These are phyloP conservation scores for Pachydiplax longipennis DNA, from an alignment of 2,888 invertebrate genomes.

Conservation along the genomic window DNA sequence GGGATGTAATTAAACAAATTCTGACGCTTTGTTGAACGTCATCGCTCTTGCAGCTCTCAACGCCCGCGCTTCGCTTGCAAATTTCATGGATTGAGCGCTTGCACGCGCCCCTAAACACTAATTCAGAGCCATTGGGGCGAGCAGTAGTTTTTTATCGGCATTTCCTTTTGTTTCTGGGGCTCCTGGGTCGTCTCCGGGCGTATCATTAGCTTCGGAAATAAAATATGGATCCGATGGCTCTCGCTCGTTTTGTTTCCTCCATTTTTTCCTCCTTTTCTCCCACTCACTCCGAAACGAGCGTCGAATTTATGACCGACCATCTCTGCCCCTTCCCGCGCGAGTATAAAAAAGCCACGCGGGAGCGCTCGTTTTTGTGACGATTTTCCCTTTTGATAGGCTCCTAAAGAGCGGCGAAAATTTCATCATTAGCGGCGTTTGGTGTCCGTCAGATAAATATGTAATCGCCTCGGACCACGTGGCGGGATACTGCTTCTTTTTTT, in stretches of 20 bases:
- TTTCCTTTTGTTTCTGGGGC: neutral
- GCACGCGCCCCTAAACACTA: neutral
- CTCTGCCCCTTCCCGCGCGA: neutral
- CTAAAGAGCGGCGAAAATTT: neutral
- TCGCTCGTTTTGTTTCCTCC: neutral
- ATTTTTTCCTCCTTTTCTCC: neutral
- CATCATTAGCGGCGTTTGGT: neutral
- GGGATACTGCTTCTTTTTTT: neutral
- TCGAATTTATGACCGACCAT: neutral
- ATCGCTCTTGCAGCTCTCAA: no score
- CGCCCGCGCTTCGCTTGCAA: no score
- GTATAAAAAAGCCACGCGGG: neutral
- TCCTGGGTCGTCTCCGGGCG: neutral
- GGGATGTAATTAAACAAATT: no score
- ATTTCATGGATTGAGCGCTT: no score
- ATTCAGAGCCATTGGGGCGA: neutral
- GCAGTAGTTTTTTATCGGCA: neutral
- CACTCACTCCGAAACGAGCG: neutral
- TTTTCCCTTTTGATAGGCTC: neutral
- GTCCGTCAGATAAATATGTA: neutral
- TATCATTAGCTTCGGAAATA: neutral
- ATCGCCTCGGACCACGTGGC: neutral
- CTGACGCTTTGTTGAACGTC: no score
- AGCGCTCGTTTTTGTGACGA: neutral
- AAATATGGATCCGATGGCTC: neutral